A percentile compares a stretch with the other conserved stretches of the same genome.
phyloP scores from a whole-genome alignment of 2,797 vertebrate species.

The Onychomys arenicola region DNA sequence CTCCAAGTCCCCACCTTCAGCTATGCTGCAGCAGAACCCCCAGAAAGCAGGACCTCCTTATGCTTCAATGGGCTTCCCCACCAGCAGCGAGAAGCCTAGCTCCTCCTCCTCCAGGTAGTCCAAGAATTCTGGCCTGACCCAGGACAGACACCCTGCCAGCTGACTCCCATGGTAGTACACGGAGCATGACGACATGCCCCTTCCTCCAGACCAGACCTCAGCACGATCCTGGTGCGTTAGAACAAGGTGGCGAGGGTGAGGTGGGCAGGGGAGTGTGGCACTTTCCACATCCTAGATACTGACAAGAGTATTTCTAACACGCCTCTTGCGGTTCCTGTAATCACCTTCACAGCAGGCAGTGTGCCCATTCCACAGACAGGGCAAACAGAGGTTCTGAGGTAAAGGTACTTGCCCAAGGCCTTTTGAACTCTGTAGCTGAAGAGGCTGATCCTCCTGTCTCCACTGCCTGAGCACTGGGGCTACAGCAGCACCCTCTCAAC shows the following conservation, averaged over 20 bases:
- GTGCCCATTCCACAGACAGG: too few species aligned
- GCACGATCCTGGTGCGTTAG: rapidly evolving
- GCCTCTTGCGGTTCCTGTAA: neutral
- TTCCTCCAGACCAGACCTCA: neutral
- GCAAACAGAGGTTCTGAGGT: neutral
- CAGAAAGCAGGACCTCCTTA: neutral
- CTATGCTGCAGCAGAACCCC: neutral
- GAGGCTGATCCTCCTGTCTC: neutral
- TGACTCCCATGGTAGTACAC: neutral
- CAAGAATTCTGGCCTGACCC: too few species aligned
- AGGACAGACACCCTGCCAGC: too few species aligned
- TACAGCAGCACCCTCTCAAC: neutral
- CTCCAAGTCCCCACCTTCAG: neutral
- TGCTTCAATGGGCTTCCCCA: neutral
- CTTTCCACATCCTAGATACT: rapidly evolving
- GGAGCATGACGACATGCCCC: rapidly evolving
- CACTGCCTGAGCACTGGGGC: too few species aligned
- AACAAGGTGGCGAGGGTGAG: rapidly evolving
- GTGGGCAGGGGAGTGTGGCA: rapidly evolving
- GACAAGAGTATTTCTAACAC: neutral
- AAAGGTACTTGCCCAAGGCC: neutral
- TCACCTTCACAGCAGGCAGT: neutral
- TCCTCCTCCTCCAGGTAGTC: rapidly evolving
- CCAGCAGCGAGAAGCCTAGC: neutral
- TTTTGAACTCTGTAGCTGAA: neutral